phyloP scores from a whole-genome alignment of 92 coral and sea anemone genomes.

The Parazoanthus darwini region DNA sequence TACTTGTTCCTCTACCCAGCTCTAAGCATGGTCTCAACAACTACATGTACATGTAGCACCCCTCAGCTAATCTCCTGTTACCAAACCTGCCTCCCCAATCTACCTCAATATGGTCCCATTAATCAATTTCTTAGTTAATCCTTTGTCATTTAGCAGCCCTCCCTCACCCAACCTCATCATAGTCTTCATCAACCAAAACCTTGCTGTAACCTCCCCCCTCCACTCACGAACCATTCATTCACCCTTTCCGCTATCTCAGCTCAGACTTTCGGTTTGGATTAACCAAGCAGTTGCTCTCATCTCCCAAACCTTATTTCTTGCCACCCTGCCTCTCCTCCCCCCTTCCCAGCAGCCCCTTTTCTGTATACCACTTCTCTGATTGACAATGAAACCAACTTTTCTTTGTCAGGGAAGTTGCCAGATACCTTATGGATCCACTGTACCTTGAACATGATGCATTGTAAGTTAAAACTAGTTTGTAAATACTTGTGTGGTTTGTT shows the following conservation, averaged over 20 bases:
- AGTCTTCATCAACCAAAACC: too few species aligned
- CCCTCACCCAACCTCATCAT: too few species aligned
- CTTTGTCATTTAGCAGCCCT: too few species aligned
- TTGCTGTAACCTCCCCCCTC: neutral
- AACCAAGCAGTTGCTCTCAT: too few species aligned
- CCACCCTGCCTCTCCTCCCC: neutral
- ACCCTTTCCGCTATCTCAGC: neutral
- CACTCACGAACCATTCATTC: neutral
- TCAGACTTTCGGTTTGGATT: too few species aligned
- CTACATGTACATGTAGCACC: too few species aligned
- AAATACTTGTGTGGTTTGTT: neutral
- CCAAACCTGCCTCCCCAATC: too few species aligned
- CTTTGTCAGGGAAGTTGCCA: conserved; percentile 58
- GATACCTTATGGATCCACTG: conserved; percentile 75
- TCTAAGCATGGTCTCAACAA: too few species aligned
- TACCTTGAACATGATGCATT: conserved; percentile 93
- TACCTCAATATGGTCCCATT: too few species aligned
- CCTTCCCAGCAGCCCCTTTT: neutral
- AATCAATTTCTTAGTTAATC: too few species aligned
- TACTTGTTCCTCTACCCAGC: too few species aligned
- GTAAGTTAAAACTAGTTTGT: conserved; percentile 61
- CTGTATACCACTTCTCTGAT: neutral
- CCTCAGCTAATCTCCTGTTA: too few species aligned
- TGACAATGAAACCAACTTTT: neutral
- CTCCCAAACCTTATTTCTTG: neutral